Evolutionary conservation across 1,140 invertebrate species (phyloP).

Genomic region (Panonychus citri): DNA sequence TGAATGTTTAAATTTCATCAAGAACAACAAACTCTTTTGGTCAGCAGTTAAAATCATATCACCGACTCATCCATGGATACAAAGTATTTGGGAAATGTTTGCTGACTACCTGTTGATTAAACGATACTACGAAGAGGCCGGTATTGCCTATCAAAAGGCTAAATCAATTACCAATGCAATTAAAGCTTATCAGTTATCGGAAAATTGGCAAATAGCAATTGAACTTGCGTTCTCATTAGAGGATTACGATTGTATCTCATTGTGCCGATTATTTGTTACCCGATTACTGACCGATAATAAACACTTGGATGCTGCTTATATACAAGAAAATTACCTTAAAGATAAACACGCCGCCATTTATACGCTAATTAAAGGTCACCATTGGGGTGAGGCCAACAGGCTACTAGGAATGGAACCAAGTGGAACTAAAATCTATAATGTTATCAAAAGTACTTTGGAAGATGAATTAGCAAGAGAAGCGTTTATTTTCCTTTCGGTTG

Average conservation of each 20-base stretch:
- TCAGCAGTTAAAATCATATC: slow-evolving; percentile 24
- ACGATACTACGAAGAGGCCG: slow-evolving; percentile 45
- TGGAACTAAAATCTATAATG: too few species aligned
- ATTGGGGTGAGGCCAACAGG: slow-evolving; percentile 36
- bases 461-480: slow-evolving; percentile 30
- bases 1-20: slow-evolving; percentile 35
- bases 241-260: slow-evolving; percentile 20
- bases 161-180: slow-evolving; percentile 27
- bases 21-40: slow-evolving; percentile 40
- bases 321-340: slow-evolving; percentile 32
- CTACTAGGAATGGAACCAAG: slow-evolving; percentile 21
- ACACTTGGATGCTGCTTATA: slow-evolving; percentile 33
- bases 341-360: slow-evolving; percentile 33
- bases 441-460: slow-evolving; percentile 34
- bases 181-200: slow-evolving; percentile 29
- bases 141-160: slow-evolving; percentile 36
- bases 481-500: slow-evolving; percentile 22
- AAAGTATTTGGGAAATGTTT: slow-evolving; percentile 28
- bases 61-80: neutral
- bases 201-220: slow-evolving; percentile 34
- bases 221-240: slow-evolving; percentile 26
- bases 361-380: slow-evolving; percentile 33
- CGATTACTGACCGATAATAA: slow-evolving; percentile 11
- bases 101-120: slow-evolving; percentile 39
- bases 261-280: slow-evolving; percentile 19